Evolutionary conservation across 2,888 invertebrate genomes (phyloP), one percentile per base, ranked within the genome.

Genomic region (Scaptomyza reducta): DNA sequence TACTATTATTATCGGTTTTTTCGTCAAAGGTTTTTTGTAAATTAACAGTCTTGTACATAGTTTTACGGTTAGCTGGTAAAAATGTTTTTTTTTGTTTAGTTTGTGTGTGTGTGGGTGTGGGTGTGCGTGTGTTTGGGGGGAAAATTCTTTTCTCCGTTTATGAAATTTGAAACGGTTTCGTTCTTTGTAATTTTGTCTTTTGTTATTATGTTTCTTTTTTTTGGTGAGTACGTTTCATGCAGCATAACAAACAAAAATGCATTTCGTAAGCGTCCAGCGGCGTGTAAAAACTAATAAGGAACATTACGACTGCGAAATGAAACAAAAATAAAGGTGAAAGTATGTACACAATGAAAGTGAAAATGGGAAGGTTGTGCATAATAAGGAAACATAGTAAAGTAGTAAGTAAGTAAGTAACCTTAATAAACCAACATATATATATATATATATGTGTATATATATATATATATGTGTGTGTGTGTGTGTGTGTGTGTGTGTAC

Each of bases 271-370:
- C 49, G 11, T 49, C 33, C 49, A 49, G 49, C 49, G 49, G 46
- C 40, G 29, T 46, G 27, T 60, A 60, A 46, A 63, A 54, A 27
- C 63, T 75, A 60, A 59, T 74, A 51, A 45, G n/a, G 18, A 50
- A 35, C 49, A 53, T 45, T 41, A 49, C 40, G 25, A 46, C 40
- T 56, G 55, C 18, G 50, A 14, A 22, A n/a, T 45, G 13, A 31
- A 35, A 47, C 33, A 53, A 41, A 60, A 54, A 42, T 14, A 40
- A 47, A 18, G 31, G 47, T 22, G 27, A 45, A 64, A 22, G 40
- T 73, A 55, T 57, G 18, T 71, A 74, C 67, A 73, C 16, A 66
- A 50, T 67, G 38, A 38, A 38, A 38, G 60, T 33, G 10, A 29
- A 51, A 35, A 35, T 49, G 33, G 22, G 31, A 29, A 29, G 38